A percentile compares a stretch with the other conserved stretches of the same genome.
Evolutionary conservation across 2,113 vertebrate species (phyloP).

Genomic region (Puffinus mauretanicus): DNA sequence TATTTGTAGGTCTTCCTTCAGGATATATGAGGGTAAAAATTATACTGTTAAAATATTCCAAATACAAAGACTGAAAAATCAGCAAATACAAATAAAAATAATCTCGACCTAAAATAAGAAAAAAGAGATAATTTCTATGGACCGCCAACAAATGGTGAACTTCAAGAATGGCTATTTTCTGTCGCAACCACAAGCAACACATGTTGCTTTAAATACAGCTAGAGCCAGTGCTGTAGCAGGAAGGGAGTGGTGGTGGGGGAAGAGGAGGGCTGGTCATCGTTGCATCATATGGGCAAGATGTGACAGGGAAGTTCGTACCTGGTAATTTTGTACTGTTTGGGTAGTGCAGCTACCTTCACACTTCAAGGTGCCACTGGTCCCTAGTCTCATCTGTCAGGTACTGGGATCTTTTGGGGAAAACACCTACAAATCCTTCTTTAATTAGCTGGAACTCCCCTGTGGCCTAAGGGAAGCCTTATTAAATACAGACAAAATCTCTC

Average conservation of each 20-base stretch:
- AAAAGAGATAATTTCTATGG: not conserved
- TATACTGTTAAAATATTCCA: not conserved
- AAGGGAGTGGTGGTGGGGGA: accelerated
- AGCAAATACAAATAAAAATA: not conserved
- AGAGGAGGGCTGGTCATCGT: not conserved
- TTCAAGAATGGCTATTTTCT: not conserved
- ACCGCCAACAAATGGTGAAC: not conserved
- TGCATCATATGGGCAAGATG: not conserved
- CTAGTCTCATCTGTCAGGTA: not conserved
- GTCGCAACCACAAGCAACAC: not conserved
- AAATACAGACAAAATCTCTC: not conserved
- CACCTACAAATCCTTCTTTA: not conserved
- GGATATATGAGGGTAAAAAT: not conserved
- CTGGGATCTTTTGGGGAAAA: not conserved
- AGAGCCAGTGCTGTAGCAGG: not conserved
- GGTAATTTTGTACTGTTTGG: not conserved
- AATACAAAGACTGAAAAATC: not conserved
- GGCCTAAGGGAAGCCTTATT: not conserved
- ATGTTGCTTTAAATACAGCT: not conserved
- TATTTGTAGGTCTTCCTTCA: not conserved
- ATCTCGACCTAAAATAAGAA: not conserved
- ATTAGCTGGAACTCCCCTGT: not conserved
- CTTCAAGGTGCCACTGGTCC: not conserved
- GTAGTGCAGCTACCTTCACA: not conserved
- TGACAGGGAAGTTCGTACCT: not conserved